Conservation (phyloP, 2,113 vertebrate genomes). For the Carollia perspicillata region DNA sequence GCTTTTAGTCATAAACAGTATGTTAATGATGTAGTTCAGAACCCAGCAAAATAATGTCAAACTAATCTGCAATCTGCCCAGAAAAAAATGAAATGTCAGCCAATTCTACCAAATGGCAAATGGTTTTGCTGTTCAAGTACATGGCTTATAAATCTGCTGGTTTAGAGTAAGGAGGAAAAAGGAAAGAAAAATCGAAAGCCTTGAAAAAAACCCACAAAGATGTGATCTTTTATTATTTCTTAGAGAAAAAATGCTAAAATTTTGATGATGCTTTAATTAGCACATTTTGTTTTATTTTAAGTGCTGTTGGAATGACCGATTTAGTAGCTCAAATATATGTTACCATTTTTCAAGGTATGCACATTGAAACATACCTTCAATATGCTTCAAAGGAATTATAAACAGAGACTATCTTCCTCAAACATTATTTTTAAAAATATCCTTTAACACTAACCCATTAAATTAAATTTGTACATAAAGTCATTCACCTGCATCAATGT, state of each 20-base stretch:
- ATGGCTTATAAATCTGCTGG: constrained; percentile 79
- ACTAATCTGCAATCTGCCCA: constrained; percentile 84
- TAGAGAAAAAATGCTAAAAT: constrained; percentile 27
- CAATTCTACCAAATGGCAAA: constrained; percentile 86
- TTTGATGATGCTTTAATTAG: constrained; percentile 49
- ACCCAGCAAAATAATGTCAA: constrained; percentile 83
- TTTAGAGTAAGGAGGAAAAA: constrained; percentile 66
- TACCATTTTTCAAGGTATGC: not conserved
- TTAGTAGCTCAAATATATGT: not conserved
- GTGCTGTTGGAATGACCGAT: not conserved
- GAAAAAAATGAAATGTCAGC: constrained; percentile 88
- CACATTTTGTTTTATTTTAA: constrained; percentile 37
- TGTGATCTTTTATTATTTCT: constrained; percentile 37
- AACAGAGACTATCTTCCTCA: not conserved
- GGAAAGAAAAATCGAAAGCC: constrained; percentile 51
- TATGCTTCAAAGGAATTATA: constrained; percentile 23
- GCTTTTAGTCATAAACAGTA: constrained; percentile 80
- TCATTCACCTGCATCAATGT: not conserved
- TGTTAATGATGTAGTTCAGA: constrained; percentile 81
- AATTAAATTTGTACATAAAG: not conserved
- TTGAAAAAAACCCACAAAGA: constrained; percentile 19
- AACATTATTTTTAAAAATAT: constrained; percentile 8
- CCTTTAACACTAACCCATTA: not conserved
- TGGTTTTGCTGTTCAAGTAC: constrained; percentile 78
- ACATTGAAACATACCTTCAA: not conserved